These are phyloP conservation scores for Norana najaformis DNA, from an alignment of 2,888 invertebrate species.

Conservation along the genomic window DNA sequence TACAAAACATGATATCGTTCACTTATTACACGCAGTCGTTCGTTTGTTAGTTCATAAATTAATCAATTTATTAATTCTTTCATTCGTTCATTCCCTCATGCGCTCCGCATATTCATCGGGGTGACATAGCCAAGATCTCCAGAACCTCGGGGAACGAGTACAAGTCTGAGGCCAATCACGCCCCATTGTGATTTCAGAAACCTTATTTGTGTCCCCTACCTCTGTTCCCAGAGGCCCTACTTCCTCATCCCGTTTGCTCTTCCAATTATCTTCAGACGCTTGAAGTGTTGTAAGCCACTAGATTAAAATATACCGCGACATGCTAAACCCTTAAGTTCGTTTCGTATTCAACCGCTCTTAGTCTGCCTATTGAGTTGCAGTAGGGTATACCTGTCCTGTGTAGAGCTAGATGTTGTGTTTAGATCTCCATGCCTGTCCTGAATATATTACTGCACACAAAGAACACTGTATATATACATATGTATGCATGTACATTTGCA, in stretches of 20 bases:
- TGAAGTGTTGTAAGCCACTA: not conserved
- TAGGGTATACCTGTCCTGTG: not conserved
- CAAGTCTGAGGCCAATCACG: not conserved
- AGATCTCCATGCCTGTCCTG: not conserved
- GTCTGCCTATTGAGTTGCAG: not conserved
- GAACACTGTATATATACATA: not conserved
- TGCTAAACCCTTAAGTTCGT: not conserved
- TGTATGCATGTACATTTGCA: not conserved
- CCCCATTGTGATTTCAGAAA: not conserved
- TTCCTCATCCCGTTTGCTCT: not conserved
- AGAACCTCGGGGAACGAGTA: not conserved
- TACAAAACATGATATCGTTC: no score
- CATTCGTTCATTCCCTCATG: not conserved
- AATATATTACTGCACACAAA: not conserved
- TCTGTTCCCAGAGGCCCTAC: no score
- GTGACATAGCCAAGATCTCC: not conserved
- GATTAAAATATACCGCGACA: not conserved
- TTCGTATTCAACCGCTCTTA: not conserved
- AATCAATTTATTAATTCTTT: no score
- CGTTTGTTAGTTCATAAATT: not conserved
- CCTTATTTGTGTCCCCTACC: not conserved
- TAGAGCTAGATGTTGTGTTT: not conserved
- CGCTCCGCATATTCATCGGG: not conserved
- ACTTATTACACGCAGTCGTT: not conserved
- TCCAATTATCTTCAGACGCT: not conserved